These are phyloP conservation scores for Cylas formicarius DNA, from an alignment of 1,140 invertebrate species.

Conservation along the genomic window DNA sequence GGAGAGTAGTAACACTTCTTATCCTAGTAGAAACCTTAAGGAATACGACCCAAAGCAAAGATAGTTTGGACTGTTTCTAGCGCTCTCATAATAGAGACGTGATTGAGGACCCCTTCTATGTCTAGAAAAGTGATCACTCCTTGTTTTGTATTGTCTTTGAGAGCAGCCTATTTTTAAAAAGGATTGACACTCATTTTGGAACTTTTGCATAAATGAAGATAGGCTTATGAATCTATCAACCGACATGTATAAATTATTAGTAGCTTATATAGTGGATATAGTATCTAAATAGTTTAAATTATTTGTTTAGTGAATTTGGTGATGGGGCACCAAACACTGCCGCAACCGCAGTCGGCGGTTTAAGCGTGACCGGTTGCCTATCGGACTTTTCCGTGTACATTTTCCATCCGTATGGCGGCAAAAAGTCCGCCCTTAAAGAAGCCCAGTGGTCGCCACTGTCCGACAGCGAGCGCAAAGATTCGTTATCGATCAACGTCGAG, in stretches of 20 bases:
- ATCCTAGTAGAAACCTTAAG: no score
- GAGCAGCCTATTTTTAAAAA: background rate
- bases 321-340: conserved; percentile 47
- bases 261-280: no score
- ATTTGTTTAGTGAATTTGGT: conserved; percentile 48
- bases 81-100: no score
- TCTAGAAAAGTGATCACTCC: no score
- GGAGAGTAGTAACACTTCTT: no score
- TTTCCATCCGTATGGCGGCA: conserved; percentile 94
- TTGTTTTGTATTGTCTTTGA: no score
- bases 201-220: conserved; percentile 1
- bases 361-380: conserved; percentile 89
- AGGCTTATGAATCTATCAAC: background rate
- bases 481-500: conserved; percentile 91
- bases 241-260: conserved; percentile 1
- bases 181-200: background rate
- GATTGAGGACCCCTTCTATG: no score
- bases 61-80: no score
- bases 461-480: conserved; percentile 89
- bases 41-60: no score
- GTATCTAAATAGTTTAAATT: conserved; percentile 11
- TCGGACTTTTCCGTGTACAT: conserved; percentile 96
- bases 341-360: conserved; percentile 69
- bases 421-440: conserved; percentile 73
- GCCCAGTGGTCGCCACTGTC: conserved; percentile 77